Evolutionary conservation across 1,140 invertebrate species (phyloP).

Genomic region (Holotrichia oblita): DNA sequence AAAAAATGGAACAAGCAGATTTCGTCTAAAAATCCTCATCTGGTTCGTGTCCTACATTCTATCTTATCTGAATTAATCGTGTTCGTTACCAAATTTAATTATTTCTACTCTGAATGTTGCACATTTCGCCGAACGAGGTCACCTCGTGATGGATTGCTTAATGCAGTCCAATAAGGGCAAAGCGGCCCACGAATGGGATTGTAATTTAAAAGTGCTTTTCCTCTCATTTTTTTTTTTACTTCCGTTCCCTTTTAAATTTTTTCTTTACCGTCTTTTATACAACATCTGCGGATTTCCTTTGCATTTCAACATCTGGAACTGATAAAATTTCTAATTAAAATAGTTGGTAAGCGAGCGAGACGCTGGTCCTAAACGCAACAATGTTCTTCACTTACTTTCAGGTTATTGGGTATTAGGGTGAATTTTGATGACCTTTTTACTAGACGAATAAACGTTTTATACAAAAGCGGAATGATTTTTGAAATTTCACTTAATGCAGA

Average conservation of each 20-base stretch:
- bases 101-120: slow-evolving; percentile 11
- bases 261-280: not conserved
- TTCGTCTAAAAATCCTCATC: not conserved
- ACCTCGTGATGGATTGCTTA: slow-evolving; percentile 19
- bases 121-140: not conserved
- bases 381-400: too few relatives aligned
- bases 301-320: slow-evolving; percentile 4
- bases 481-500: too few relatives aligned
- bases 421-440: too few relatives aligned
- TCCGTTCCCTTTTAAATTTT: not conserved
- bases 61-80: slow-evolving; percentile 10
- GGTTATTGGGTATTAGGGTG: too few relatives aligned
- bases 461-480: too few relatives aligned
- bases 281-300: not conserved
- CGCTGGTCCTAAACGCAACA: too few relatives aligned
- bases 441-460: too few relatives aligned
- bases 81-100: slow-evolving; percentile 13
- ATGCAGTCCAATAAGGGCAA: not conserved
- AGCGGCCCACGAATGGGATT: not conserved
- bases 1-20: not conserved
- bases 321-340: slow-evolving; percentile 9
- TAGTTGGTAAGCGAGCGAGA: not conserved
- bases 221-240: not conserved
- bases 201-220: slow-evolving; percentile 3
- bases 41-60: not conserved